Evolutionary conservation across 2,888 invertebrate genomes (phyloP).

Genomic region (Galerucella nymphaeae): DNA sequence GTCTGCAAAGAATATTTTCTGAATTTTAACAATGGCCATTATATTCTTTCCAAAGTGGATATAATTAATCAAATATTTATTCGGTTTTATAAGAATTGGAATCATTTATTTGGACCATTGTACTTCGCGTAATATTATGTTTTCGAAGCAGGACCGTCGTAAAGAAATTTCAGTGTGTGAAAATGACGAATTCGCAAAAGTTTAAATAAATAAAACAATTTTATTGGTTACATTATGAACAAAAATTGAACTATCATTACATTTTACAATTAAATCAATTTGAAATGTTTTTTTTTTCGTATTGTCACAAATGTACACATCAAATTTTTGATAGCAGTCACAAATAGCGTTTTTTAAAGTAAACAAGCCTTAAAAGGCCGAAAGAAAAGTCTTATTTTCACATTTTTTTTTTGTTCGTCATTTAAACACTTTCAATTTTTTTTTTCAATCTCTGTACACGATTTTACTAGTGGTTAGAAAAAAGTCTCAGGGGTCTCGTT

Average conservation of each 20-base stretch:
- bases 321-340: slow-evolving; percentile 52
- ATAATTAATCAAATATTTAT: too few species aligned
- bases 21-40: too few species aligned
- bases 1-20: too few species aligned
- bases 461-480: background rate
- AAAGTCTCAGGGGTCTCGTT: background rate
- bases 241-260: slow-evolving; percentile 48
- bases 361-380: slow-evolving; percentile 40
- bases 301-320: slow-evolving; percentile 59
- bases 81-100: too few species aligned
- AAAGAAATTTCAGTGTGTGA: too few species aligned
- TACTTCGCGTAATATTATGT: too few species aligned
- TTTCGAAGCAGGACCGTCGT: too few species aligned
- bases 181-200: background rate
- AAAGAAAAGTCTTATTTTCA: slow-evolving; percentile 34
- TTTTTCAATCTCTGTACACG: slow-evolving; percentile 21
- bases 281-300: slow-evolving; percentile 45
- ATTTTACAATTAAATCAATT: slow-evolving; percentile 43
- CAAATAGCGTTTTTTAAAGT: slow-evolving; percentile 43
- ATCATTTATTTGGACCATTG: too few species aligned
- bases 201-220: slow-evolving; percentile 57
- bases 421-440: slow-evolving; percentile 26
- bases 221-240: slow-evolving; percentile 55
- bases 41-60: too few species aligned
- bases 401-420: slow-evolving; percentile 4